phyloP scores from a whole-genome alignment of 53 echinoderm and acorn worm genomes.

The Hippasteria phrygiana region DNA sequence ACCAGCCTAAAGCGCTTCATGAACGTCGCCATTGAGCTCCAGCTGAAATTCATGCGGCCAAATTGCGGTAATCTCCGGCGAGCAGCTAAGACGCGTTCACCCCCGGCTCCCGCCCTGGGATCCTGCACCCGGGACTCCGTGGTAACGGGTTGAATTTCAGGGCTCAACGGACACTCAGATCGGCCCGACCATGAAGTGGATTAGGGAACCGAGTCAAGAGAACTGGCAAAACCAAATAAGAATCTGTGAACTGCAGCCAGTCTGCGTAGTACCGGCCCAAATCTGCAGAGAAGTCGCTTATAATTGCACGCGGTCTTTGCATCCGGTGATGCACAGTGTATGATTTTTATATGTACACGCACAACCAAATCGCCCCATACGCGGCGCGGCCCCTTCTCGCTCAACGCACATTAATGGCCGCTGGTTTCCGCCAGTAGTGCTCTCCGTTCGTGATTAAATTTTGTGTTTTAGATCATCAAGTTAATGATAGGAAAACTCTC shows the following conservation, averaged over 20 bases:
- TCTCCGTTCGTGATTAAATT: background rate
- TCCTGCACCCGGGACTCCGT: background rate
- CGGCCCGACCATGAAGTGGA: background rate
- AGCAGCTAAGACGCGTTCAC: background rate
- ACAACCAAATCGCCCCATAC: too few relatives aligned
- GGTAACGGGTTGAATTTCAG: background rate
- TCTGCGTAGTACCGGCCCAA: background rate
- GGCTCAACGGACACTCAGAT: background rate
- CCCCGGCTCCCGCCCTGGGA: background rate
- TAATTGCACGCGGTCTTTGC: background rate
- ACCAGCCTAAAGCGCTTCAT: conserved; percentile 44
- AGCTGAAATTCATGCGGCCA: conserved; percentile 26
- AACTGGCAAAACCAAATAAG: background rate
- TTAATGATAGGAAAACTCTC: background rate
- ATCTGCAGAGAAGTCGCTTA: background rate
- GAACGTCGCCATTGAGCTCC: conserved; percentile 43
- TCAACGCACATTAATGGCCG: background rate
- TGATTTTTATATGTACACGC: too few relatives aligned
- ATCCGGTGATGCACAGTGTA: too few relatives aligned
- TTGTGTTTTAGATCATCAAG: background rate
- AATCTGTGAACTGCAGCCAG: background rate
- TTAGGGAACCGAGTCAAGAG: background rate
- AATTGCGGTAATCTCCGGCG: background rate
- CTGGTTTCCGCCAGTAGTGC: background rate
- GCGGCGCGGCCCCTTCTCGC: too few relatives aligned